Evolutionary conservation across 2,113 vertebrate species (phyloP).

Genomic region (Talpa occidentalis): DNA sequence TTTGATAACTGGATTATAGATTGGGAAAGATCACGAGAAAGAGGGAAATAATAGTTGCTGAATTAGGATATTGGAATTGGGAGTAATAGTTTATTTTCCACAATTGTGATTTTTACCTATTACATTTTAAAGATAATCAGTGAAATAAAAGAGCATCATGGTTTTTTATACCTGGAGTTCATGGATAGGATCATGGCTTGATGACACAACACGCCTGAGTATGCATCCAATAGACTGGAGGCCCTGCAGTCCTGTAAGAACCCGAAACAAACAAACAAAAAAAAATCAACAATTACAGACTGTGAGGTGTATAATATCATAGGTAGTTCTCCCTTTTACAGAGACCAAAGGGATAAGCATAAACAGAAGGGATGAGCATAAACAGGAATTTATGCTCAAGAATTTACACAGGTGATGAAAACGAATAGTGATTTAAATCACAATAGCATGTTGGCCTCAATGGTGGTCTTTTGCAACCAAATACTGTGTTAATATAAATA

Average conservation of each 20-base stretch:
- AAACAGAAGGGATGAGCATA: too few relatives aligned
- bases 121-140: not conserved
- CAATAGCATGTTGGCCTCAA: not conserved
- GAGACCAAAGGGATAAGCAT: not conserved
- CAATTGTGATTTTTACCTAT: not conserved
- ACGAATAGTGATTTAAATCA: not conserved
- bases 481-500: not conserved
- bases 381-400: not conserved
- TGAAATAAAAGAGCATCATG: not conserved
- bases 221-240: not conserved
- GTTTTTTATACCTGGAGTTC: constrained; percentile 71
- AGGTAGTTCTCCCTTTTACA: not conserved
- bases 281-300: not conserved
- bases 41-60: not conserved
- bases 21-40: not conserved
- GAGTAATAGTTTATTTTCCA: not conserved
- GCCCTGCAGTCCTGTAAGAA: not conserved
- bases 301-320: not conserved
- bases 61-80: not conserved
- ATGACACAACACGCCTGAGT: not conserved
- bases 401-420: not conserved
- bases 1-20: not conserved
- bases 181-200: constrained; percentile 68
- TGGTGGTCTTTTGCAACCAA: not conserved
- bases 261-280: not conserved